Percentiles rank a stretch among this genome's conserved stretches.
These are phyloP conservation scores for Zosterops lateralis DNA, from an alignment of 2,113 vertebrate species.

Conservation along the genomic window DNA sequence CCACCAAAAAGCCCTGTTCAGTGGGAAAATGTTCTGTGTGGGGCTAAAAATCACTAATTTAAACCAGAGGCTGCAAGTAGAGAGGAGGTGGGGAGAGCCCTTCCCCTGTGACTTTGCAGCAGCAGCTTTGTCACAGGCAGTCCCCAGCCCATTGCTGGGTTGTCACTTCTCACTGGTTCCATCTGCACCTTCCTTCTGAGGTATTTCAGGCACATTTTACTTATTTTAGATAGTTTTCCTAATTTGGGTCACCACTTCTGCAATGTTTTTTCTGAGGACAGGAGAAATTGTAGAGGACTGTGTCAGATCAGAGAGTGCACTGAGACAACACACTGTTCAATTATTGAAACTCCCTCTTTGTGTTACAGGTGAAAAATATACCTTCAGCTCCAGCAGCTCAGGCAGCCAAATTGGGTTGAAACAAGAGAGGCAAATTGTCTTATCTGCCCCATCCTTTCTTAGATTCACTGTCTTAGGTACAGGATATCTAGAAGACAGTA, in stretches of 20 bases:
- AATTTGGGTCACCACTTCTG: background rate
- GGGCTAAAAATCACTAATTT: background rate
- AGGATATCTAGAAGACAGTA: background rate
- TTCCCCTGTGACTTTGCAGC: background rate
- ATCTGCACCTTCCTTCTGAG: background rate
- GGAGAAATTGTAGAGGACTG: background rate
- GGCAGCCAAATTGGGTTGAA: background rate
- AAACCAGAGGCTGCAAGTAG: background rate
- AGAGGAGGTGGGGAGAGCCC: background rate
- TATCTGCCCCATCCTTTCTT: background rate
- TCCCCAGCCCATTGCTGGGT: background rate
- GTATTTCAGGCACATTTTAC: background rate
- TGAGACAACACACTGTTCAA: background rate
- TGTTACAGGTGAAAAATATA: constrained; percentile 34
- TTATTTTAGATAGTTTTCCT: background rate
- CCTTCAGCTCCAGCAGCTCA: background rate
- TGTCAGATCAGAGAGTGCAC: background rate
- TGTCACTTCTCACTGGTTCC: background rate
- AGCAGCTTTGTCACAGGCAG: background rate
- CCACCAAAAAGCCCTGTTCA: background rate
- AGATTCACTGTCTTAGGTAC: background rate
- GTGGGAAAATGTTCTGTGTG: background rate
- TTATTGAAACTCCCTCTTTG: constrained; percentile 40
- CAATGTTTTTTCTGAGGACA: background rate
- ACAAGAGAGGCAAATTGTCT: background rate